These are phyloP conservation scores for Apodemus speciosus DNA, from an alignment of 2,113 vertebrate species.

Conservation along the genomic window DNA sequence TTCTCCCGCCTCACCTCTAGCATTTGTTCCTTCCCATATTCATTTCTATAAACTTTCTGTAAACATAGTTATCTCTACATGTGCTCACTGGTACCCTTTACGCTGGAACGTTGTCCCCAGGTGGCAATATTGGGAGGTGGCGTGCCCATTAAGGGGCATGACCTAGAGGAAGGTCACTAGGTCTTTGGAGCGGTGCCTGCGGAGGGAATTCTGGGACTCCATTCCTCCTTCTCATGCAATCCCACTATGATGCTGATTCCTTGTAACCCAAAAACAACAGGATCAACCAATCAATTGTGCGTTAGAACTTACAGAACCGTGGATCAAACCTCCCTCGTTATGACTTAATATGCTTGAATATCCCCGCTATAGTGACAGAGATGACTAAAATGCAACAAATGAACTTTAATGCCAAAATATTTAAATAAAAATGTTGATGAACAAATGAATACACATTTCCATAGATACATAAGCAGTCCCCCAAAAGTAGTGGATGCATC, in stretches of 20 bases:
- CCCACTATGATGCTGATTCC: background rate
- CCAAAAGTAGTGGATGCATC: background rate
- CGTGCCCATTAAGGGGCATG: too few relatives aligned
- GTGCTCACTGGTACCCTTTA: too few relatives aligned
- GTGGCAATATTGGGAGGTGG: too few relatives aligned
- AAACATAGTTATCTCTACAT: too few relatives aligned
- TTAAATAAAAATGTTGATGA: background rate
- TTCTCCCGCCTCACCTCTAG: too few relatives aligned
- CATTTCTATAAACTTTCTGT: too few relatives aligned
- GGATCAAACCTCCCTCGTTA: background rate
- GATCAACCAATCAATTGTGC: background rate
- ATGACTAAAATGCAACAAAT: background rate
- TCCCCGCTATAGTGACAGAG: background rate
- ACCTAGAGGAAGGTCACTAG: background rate
- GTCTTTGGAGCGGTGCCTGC: background rate
- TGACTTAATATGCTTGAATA: background rate
- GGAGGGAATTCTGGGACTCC: background rate
- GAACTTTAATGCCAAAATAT: background rate
- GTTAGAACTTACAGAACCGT: background rate
- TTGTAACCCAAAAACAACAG: background rate
- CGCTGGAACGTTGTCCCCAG: too few relatives aligned
- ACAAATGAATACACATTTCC: background rate
- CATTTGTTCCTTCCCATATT: too few relatives aligned
- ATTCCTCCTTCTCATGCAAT: background rate
- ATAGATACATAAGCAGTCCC: background rate